Conservation (phyloP, 2,888 invertebrate species). For the Ceriagrion tenellum region DNA sequence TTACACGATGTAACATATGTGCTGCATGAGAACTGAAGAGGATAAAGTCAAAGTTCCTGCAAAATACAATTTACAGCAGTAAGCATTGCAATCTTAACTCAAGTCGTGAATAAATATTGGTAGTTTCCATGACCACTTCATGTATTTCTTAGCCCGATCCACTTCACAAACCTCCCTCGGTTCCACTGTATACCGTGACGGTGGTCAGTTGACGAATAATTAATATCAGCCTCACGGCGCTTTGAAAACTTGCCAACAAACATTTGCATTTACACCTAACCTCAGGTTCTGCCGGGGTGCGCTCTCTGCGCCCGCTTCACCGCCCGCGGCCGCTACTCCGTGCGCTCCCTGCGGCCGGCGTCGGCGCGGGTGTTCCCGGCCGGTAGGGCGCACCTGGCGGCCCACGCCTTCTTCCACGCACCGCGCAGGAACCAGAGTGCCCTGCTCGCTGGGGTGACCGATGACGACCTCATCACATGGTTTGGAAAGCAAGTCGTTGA, state of each 20-base stretch:
- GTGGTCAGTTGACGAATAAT: not conserved
- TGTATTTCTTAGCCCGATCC: no score
- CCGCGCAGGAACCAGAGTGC: conserved; percentile 79
- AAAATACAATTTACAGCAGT: no score
- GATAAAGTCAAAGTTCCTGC: no score
- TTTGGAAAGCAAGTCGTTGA: conserved; percentile 77
- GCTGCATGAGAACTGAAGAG: no score
- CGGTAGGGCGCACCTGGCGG: conserved; percentile 82
- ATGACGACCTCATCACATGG: conserved; percentile 85
- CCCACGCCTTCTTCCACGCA: conserved; percentile 84
- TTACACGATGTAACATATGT: no score
- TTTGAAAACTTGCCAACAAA: not conserved
- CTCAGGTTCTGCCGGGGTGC: conserved; percentile 81
- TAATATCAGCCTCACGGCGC: not conserved
- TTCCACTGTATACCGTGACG: not conserved
- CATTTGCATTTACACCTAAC: conserved; percentile 53
- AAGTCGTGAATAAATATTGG: no score
- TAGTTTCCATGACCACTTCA: no score
- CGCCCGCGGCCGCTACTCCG: conserved; percentile 81
- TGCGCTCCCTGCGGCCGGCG: conserved; percentile 83
- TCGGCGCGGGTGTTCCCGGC: conserved; percentile 84
- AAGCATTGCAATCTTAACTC: no score
- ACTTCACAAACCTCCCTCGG: not conserved
- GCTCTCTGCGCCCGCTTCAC: conserved; percentile 84
- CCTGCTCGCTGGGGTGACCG: conserved; percentile 82